Base-by-base conservation (phyloP, 2,888 invertebrate genomes). In the Leptinotarsa juncta region DNA sequence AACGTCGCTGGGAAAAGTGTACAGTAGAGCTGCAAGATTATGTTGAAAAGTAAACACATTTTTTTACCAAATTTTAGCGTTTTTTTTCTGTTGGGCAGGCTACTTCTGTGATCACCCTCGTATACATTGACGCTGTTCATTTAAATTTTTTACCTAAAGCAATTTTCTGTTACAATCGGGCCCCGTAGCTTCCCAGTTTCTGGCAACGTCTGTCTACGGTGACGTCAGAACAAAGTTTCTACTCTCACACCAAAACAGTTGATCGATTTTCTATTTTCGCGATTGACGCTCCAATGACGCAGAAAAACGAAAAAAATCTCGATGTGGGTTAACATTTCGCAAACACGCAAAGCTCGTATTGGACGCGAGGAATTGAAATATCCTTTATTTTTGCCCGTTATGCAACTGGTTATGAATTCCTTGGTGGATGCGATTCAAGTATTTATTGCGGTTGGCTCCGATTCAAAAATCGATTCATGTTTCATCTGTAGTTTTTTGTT, bases 271-370 rank as follows among this genome's bases (percentile, higher is more conserved):
- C 32, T 62, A 62, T 62, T 62, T 62, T 62, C n/a, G 32, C 20
- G 62, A 62, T n/a, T 62, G 62, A 62, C 62, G 62, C n/a, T 62
- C 2, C n/a, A 18, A 32, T 62, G 62, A 62, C 32, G 62, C 62
- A 62, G 42, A 16, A 62, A 26, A 62, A 32, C 42, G 16, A 32
- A 32, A 62, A 62, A 62, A 62, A 32, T 10, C 42, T 5, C 3
- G 16, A 42, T 42, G 32, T 62, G 62, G 62, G 16, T 42, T 62
- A 32, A 62, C 62, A 62, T 62, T 62, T 42, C n/a, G 18, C 32
- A 32, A 62, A 26, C 62, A 62, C 32, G 62, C 62, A 18, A 42
- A 32, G 62, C 32, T 57, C 14, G 57, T 23, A 23, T 57, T 20
- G 20, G 14, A 0, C 23, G 2, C 3, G 53, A 18, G 18, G 53